phyloP scores from a whole-genome alignment of 2,797 vertebrate species.

The Tolypeutes matacus region DNA sequence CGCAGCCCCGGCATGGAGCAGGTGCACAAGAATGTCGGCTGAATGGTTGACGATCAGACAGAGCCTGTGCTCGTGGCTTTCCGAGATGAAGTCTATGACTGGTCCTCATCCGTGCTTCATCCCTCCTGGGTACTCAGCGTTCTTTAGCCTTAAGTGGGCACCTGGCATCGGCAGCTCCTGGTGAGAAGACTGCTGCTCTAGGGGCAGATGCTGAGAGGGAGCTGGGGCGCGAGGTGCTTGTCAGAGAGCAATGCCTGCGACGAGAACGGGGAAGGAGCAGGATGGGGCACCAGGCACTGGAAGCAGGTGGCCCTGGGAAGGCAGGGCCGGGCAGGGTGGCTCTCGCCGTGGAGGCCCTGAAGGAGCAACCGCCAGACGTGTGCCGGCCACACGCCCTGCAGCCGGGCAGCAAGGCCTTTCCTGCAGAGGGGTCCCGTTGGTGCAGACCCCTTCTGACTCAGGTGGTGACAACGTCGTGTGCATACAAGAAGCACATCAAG shows the following conservation, averaged over 20 bases:
- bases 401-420: neutral
- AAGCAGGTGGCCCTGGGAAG: neutral
- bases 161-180: neutral
- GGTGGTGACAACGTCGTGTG: neutral
- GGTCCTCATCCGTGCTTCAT: rapidly evolving
- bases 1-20: neutral
- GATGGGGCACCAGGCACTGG: neutral
- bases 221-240: neutral
- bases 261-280: neutral
- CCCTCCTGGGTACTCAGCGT: neutral
- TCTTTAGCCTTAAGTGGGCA: neutral
- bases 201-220: neutral
- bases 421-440: neutral
- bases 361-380: neutral
- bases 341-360: neutral
- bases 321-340: neutral
- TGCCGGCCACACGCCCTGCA: too few species aligned
- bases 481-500: neutral
- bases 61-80: neutral
- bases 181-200: neutral
- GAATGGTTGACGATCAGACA: too few species aligned
- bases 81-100: neutral
- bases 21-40: neutral
- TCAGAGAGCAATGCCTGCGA: neutral
- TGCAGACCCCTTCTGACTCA: neutral